Conservation (phyloP, 2,888 invertebrate species). For the Apoda limacodes region DNA sequence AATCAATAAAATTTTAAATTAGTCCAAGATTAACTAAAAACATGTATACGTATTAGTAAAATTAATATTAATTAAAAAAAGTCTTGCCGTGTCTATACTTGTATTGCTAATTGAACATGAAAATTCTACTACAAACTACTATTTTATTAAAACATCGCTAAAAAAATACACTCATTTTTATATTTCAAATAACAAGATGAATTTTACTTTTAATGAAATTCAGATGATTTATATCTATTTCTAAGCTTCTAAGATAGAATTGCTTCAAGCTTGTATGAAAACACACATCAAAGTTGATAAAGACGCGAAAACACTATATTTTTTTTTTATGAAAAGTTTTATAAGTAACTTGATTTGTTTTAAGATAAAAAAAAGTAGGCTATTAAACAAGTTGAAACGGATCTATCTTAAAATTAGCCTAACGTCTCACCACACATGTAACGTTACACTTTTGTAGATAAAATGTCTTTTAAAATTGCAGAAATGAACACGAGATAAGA, state of each 20-base stretch:
- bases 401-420: constrained; percentile 43
- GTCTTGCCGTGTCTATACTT: too few relatives aligned
- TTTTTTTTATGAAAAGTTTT: too few relatives aligned
- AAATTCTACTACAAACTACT: constrained; percentile 8
- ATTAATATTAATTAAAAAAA: too few relatives aligned
- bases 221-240: constrained; percentile 26
- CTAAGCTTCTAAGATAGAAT: constrained; percentile 37
- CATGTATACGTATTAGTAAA: too few relatives aligned
- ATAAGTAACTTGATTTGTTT: too few relatives aligned
- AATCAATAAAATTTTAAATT: too few relatives aligned
- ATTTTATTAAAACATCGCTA: constrained; percentile 2
- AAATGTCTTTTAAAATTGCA: constrained; percentile 48
- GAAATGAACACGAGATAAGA: constrained; percentile 26
- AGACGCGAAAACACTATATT: too few relatives aligned
- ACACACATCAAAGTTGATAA: too few relatives aligned
- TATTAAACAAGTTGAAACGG: constrained; percentile 35
- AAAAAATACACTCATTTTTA: constrained; percentile 5
- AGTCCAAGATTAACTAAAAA: too few relatives aligned
- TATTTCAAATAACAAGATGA: too few relatives aligned
- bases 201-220: too few relatives aligned
- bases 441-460: constrained; percentile 39
- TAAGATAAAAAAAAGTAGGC: background rate
- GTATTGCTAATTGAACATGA: constrained; percentile 1
- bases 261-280: constrained; percentile 35
- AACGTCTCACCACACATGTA: constrained; percentile 70